Conservation (phyloP, 2,113 vertebrate genomes). For the Sinocyclocheilus anophthalmus region DNA sequence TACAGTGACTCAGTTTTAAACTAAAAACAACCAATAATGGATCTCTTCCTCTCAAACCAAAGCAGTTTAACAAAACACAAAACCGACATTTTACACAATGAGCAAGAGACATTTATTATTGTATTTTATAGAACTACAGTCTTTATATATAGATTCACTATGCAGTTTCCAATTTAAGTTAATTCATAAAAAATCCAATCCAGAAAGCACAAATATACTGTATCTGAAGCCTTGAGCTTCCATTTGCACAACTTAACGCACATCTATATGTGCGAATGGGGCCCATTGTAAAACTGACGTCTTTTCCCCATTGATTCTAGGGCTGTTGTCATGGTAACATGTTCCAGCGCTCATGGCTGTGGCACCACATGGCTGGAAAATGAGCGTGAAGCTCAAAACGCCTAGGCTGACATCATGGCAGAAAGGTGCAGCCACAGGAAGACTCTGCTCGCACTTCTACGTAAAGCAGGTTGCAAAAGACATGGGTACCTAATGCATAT, state of each 20-base stretch:
- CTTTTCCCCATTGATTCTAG: slow-evolving; percentile 56
- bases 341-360: slow-evolving; percentile 59
- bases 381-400: slow-evolving; percentile 45
- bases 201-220: neutral
- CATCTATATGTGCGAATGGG: slow-evolving; percentile 1
- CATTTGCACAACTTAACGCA: neutral
- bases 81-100: neutral
- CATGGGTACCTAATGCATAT: neutral
- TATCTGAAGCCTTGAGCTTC: neutral
- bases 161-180: neutral
- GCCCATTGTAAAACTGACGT: slow-evolving; percentile 52
- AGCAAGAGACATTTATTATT: neutral
- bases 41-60: neutral
- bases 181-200: neutral
- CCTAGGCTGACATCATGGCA: slow-evolving; percentile 42
- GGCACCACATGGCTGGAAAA: slow-evolving; percentile 58
- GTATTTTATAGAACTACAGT: neutral
- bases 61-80: neutral
- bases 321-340: slow-evolving; percentile 72
- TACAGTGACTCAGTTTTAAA: neutral
- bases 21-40: neutral
- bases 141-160: neutral
- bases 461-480: neutral
- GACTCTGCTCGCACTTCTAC: neutral
- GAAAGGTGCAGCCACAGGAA: slow-evolving; percentile 28